A percentile compares a stretch with the other conserved stretches of the same genome.
These are phyloP conservation scores for Paramisgurnus dabryanus DNA, from an alignment of 2,113 vertebrate species.

Conservation along the genomic window DNA sequence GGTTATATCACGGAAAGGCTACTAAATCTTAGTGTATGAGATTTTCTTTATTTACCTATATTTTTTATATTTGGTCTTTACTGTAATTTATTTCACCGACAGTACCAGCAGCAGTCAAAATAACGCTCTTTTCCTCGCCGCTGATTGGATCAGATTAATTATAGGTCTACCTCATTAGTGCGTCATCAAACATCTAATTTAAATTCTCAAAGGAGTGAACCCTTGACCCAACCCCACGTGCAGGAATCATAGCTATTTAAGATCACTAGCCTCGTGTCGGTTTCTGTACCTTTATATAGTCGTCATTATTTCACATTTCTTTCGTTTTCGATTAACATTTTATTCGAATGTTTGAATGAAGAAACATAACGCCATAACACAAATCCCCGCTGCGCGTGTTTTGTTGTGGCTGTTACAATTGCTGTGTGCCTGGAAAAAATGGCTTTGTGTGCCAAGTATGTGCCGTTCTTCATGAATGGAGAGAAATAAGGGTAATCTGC, in stretches of 20 bases:
- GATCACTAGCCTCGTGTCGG: neutral
- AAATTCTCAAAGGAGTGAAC: conserved; percentile 33
- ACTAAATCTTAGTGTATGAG: no score
- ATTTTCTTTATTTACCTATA: neutral
- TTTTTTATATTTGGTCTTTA: neutral
- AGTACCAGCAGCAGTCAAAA: neutral
- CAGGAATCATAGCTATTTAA: neutral
- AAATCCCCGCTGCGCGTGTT: conserved; percentile 65
- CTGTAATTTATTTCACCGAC: neutral
- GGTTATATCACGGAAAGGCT: neutral
- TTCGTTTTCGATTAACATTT: neutral
- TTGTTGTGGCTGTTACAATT: conserved; percentile 72
- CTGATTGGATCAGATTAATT: conserved; percentile 30
- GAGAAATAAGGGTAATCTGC: conserved; percentile 76
- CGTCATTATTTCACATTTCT: neutral
- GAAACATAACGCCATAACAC: conserved; percentile 48
- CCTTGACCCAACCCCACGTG: conserved; percentile 42
- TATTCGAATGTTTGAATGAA: conserved; percentile 20
- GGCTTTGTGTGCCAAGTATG: conserved; percentile 72
- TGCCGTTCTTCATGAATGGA: conserved; percentile 68
- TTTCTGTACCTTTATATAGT: neutral
- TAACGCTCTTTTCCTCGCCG: neutral
- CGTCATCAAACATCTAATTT: conserved; percentile 44
- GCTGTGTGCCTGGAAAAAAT: conserved; percentile 70
- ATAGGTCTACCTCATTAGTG: conserved; percentile 37